Base-by-base conservation (phyloP, 2,113 vertebrate species). In the Chaetorhynchus papuensis region DNA sequence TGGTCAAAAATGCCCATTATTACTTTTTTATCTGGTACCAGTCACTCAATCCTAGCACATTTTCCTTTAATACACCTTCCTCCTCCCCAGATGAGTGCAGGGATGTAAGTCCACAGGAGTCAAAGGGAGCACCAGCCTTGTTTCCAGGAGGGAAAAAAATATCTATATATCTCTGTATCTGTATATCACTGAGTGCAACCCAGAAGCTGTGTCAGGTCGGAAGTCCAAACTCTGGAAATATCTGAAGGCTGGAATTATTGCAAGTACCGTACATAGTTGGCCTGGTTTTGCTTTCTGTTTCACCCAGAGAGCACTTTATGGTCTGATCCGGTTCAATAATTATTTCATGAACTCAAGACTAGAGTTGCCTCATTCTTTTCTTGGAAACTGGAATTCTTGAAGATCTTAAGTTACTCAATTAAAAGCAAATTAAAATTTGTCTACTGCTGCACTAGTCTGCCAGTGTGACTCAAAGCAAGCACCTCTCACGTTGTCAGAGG, bases 201-300 rank as follows among this genome's bases (percentile, higher is more conserved):
- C 10, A 52, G 54, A 71, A 42, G 28, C 18, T 66, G 9, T 70
- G 70, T 26, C 17, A 45, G 33, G 24, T 53, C 8, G 9, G 13
- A 81, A 53, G 17, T 59, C 68, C 8, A 14, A 53, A 30, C 9
- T 42, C 54, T 63, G 47, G 28, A 87, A 71, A 27, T 10, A 60
- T 7, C 7, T 26, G 13, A 64, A 64, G 37, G 37, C 41, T 86
- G 41, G 53, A 44, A 92, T 10, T 24, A 60, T 23, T 28, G 20
- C 31, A 47, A 86, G 54, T 57, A 31, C 12, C 0, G 0, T 6
- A 20, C 7, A 23, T 2, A 35, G 14, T 0, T 30, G 37, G 13
- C 20, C 31, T 81, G 31, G 7, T 26, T 69, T 75, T 84, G 39
- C 37, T 50, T 82, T 76, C 37, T 89, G 39, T 24, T 84, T 64